Percentiles rank a stretch among this genome's conserved stretches.
Evolutionary conservation across 2,797 vertebrate species (phyloP).

Genomic region (Scomberomorus guttatus): DNA sequence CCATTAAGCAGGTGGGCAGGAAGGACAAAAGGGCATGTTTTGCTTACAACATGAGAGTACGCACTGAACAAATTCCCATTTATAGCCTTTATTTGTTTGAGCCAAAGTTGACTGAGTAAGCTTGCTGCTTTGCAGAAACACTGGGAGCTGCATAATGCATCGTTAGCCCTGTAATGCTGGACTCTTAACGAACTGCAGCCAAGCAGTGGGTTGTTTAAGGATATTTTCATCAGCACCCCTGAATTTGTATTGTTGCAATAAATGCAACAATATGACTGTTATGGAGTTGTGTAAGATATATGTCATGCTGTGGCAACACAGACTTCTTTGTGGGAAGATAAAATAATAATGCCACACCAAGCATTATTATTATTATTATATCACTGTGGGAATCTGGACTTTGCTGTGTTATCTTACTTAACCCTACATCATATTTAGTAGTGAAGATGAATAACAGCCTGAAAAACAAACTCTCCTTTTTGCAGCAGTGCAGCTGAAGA

Average conservation of each 20-base stretch:
- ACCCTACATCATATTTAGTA: background rate
- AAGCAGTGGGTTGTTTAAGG: slow-evolving; percentile 45
- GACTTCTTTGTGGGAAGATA: background rate
- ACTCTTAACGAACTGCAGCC: slow-evolving; percentile 31
- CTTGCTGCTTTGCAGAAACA: slow-evolving; percentile 34
- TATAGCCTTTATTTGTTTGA: slow-evolving; percentile 43
- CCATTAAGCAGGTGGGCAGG: slow-evolving; percentile 60
- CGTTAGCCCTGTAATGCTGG: slow-evolving; percentile 22
- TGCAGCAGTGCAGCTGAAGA: too few relatives aligned
- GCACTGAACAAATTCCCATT: slow-evolving; percentile 51
- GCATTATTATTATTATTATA: slow-evolving; percentile 4
- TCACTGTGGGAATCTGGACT: background rate
- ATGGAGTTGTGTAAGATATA: background rate
- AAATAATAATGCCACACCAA: slow-evolving; percentile 2
- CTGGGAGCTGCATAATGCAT: slow-evolving; percentile 34
- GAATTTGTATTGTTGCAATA: slow-evolving; percentile 26
- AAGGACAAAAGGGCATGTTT: slow-evolving; percentile 66
- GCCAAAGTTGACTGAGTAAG: slow-evolving; percentile 39
- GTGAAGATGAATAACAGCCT: too few relatives aligned
- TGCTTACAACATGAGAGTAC: slow-evolving; percentile 46
- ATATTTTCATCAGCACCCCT: slow-evolving; percentile 42
- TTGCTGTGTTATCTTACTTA: background rate
- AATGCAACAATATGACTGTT: slow-evolving; percentile 20
- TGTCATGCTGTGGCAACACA: slow-evolving; percentile 3
- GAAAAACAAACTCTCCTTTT: too few relatives aligned